Evolutionary conservation across 2,888 invertebrate genomes (phyloP).

Genomic region (Dichetophora obliterata): DNA sequence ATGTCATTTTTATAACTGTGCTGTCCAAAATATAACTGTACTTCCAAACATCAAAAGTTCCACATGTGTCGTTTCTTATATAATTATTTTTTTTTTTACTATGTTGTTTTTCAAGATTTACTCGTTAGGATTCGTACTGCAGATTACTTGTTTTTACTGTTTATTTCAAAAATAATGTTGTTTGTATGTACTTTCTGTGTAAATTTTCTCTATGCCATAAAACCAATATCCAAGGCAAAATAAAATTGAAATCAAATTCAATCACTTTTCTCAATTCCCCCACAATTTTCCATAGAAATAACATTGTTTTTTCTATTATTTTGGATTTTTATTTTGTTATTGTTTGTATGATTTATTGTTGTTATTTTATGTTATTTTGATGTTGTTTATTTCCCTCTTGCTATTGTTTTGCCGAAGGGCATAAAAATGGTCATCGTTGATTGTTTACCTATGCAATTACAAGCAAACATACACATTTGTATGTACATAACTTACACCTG

Average conservation of each 20-base stretch:
- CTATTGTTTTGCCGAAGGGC: constrained; percentile 6
- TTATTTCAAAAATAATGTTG: no score
- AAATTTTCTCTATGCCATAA: no score
- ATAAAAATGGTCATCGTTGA: constrained; percentile 30
- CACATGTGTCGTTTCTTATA: no score
- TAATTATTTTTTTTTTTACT: no score
- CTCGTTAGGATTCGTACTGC: no score
- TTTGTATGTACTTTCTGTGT: no score
- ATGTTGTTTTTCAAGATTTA: no score
- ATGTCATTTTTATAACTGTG: no score
- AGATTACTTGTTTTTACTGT: no score
- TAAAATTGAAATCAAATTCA: constrained; percentile 17
- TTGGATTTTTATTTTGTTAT: background rate
- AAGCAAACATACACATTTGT: background rate
- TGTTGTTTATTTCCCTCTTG: background rate
- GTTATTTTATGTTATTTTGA: background rate
- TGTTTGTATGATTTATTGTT: background rate
- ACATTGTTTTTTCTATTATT: constrained; percentile 1
- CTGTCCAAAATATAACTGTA: no score
- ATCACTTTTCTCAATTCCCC: constrained; percentile 13
- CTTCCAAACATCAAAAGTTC: no score
- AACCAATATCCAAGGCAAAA: background rate
- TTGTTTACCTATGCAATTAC: constrained; percentile 9
- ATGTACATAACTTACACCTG: background rate
- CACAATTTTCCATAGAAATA: background rate